Evolutionary conservation across 1,140 invertebrate species (phyloP).

Genomic region (Argopecten irradians): DNA sequence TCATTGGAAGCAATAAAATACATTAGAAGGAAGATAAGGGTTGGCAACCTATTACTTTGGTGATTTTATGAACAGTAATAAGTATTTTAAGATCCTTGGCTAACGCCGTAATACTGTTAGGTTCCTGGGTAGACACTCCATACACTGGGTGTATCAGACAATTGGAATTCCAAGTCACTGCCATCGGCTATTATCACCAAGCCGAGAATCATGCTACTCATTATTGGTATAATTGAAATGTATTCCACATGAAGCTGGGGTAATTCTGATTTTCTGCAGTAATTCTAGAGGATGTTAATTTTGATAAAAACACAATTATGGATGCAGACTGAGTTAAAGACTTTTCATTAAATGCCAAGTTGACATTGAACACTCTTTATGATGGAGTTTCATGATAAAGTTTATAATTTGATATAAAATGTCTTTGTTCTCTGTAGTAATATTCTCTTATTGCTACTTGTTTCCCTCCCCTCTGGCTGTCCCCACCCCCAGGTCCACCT

Average conservation of each 20-base stretch:
- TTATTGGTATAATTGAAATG: background rate
- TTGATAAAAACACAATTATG: conserved; percentile 12
- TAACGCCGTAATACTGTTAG: background rate
- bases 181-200: background rate
- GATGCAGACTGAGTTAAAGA: background rate
- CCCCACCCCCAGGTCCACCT: background rate
- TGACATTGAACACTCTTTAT: background rate
- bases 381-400: background rate
- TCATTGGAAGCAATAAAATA: background rate
- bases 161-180: background rate
- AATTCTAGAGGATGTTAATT: conserved; percentile 18
- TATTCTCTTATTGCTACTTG: background rate
- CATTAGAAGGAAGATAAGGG: background rate
- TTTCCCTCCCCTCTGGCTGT: background rate
- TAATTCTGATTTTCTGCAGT: background rate
- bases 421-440: background rate
- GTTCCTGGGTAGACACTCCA: no score
- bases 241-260: background rate
- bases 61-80: background rate
- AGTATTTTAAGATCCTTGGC: no score
- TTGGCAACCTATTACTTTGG: background rate
- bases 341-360: background rate
- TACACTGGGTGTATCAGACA: no score
- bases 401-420: conserved; percentile 24
- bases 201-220: background rate